These are phyloP conservation scores for Andrena marginata DNA, from an alignment of 2,888 invertebrate genomes.

Conservation along the genomic window DNA sequence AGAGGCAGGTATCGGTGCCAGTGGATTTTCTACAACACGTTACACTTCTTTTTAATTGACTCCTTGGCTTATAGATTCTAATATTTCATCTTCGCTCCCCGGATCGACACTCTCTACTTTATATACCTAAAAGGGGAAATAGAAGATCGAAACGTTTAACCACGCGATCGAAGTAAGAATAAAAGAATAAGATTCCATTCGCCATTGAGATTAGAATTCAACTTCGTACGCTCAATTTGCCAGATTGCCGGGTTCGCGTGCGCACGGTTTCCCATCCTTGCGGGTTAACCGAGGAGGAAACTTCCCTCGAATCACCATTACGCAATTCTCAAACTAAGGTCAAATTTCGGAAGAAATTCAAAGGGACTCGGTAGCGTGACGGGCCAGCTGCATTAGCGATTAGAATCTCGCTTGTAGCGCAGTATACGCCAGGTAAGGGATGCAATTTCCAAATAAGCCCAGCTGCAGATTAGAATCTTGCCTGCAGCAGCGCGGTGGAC, in stretches of 20 bases:
- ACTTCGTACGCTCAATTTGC: background rate
- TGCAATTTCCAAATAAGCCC: conserved; percentile 21
- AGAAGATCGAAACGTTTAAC: no score
- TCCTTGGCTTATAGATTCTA: no score
- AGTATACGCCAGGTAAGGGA: background rate
- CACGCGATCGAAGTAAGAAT: no score
- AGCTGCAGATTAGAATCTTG: conserved; percentile 7
- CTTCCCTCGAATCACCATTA: background rate
- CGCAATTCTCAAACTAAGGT: conserved; percentile 1
- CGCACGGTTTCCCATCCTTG: background rate
- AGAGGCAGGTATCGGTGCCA: no score
- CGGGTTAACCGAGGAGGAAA: conserved; percentile 1
- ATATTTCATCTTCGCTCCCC: no score
- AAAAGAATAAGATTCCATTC: background rate
- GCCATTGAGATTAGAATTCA: background rate
- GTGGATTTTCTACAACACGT: no score
- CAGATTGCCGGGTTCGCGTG: conserved; percentile 1
- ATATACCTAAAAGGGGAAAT: no score
- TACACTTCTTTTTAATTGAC: no score
- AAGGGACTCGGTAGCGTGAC: background rate
- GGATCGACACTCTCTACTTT: no score
- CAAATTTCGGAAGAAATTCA: conserved; percentile 19
- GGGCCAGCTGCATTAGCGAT: conserved; percentile 18
- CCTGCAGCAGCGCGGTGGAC: background rate
- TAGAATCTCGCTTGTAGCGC: conserved; percentile 1